These are phyloP conservation scores for Eumerus sabulonum DNA, from an alignment of 2,888 invertebrate genomes.

Conservation along the genomic window DNA sequence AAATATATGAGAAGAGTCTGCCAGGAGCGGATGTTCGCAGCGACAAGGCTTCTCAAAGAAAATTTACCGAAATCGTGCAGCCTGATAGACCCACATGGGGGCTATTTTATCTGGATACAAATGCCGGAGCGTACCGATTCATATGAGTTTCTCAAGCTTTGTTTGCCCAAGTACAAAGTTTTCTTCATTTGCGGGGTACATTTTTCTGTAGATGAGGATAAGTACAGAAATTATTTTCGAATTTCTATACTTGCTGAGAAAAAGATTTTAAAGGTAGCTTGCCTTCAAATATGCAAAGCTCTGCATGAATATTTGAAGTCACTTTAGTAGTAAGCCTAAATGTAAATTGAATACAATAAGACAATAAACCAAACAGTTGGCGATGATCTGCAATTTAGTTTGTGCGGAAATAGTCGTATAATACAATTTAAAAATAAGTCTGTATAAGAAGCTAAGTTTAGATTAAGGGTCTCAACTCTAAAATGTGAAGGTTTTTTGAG, in stretches of 20 bases:
- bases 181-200: conserved; percentile 78
- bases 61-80: conserved; percentile 79
- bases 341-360: no score
- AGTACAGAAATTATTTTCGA: conserved; percentile 78
- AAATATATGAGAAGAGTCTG: conserved; percentile 76
- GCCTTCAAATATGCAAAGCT: conserved; percentile 75
- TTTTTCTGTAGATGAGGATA: conserved; percentile 76
- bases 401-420: no score
- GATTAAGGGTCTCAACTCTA: no score
- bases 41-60: conserved; percentile 77
- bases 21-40: conserved; percentile 78
- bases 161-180: conserved; percentile 78
- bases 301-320: no score
- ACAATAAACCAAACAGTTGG: no score
- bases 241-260: conserved; percentile 80
- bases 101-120: conserved; percentile 83
- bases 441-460: no score
- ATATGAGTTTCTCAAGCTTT: conserved; percentile 77
- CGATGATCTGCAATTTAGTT: no score
- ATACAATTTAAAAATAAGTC: no score
- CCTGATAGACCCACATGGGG: conserved; percentile 80
- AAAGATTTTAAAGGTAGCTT: conserved; percentile 76
- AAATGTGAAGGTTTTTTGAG: no score
- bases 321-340: no score
- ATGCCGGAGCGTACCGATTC: conserved; percentile 79